phyloP scores from a whole-genome alignment of 2,888 invertebrate species.

The Dicyrtomina minuta region DNA sequence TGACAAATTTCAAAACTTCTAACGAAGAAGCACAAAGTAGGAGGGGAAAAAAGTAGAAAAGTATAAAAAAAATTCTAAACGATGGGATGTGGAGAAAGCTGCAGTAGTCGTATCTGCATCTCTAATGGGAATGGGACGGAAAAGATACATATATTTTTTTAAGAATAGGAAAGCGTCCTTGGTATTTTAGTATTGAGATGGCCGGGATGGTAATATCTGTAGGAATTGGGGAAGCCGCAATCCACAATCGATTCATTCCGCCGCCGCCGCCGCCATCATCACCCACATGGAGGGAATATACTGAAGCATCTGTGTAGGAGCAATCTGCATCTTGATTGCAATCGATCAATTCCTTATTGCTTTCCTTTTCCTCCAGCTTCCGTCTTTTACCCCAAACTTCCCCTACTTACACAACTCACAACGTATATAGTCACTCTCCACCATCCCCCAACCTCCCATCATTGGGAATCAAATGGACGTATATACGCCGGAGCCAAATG shows the following conservation, averaged over 20 bases:
- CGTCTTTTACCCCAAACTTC: neutral
- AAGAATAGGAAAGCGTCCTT: too few relatives aligned
- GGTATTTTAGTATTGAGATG: too few relatives aligned
- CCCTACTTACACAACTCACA: neutral
- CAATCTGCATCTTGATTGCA: constrained; percentile 20
- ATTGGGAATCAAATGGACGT: neutral
- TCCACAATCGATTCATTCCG: constrained; percentile 4
- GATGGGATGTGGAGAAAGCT: too few relatives aligned
- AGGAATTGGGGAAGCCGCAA: neutral
- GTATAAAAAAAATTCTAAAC: too few relatives aligned
- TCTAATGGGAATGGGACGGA: too few relatives aligned
- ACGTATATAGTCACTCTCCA: neutral
- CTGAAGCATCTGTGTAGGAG: constrained; percentile 7
- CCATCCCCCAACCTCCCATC: neutral
- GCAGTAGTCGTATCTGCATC: too few relatives aligned
- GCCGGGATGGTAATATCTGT: too few relatives aligned
- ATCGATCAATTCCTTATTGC: constrained; percentile 16
- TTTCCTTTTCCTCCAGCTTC: constrained; percentile 7
- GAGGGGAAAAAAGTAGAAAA: too few relatives aligned
- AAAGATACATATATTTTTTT: too few relatives aligned
- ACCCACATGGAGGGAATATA: too few relatives aligned
- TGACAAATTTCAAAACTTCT: too few relatives aligned
- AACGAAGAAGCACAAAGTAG: too few relatives aligned
- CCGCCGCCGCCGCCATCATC: neutral
- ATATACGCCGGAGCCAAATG: neutral